Evolutionary conservation across 2,113 vertebrate genomes (phyloP).

Genomic region (Coptodon bakossiorum): DNA sequence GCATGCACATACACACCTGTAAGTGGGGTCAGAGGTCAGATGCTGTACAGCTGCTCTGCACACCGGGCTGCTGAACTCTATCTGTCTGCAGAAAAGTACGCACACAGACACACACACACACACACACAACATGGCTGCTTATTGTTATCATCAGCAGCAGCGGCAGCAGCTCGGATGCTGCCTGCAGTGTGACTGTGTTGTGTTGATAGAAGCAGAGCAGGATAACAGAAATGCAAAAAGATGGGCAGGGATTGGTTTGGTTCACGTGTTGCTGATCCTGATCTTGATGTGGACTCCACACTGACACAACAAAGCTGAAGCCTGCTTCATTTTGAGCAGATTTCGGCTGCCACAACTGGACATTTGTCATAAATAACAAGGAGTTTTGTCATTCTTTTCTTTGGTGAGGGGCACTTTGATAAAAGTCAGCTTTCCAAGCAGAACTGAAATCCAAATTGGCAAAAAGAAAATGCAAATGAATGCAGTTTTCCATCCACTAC

Average conservation of each 20-base stretch:
- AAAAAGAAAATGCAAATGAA: background rate
- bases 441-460: background rate
- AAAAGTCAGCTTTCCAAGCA: background rate
- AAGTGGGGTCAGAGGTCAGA: slow-evolving; percentile 29
- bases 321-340: background rate
- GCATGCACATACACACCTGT: slow-evolving; percentile 20
- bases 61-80: slow-evolving; percentile 1
- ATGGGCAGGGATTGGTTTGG: background rate
- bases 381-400: background rate
- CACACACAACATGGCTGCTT: background rate
- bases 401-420: background rate
- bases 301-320: background rate
- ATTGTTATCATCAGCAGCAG: background rate
- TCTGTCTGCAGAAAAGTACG: background rate
- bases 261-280: background rate
- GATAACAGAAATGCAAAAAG: background rate
- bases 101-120: background rate
- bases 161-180: background rate
- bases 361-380: background rate
- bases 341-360: background rate
- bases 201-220: background rate
- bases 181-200: background rate
- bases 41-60: slow-evolving; percentile 44
- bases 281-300: background rate
- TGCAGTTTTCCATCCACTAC: background rate